Base-by-base conservation (phyloP, 2,888 invertebrate genomes). In the Machimus rusticus region DNA sequence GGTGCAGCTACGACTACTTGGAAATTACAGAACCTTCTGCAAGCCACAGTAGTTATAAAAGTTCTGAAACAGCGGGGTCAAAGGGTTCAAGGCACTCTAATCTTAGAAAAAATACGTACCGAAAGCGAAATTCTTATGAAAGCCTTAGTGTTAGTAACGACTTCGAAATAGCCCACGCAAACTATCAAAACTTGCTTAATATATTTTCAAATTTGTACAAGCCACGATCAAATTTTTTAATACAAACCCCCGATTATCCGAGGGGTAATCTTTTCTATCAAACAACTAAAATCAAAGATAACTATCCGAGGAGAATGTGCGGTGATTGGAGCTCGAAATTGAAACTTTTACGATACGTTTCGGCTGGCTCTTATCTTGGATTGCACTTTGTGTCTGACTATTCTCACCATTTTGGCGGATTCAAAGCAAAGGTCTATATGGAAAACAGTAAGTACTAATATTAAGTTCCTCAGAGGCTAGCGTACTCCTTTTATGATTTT, bases 291-390 rank as follows among this genome's bases (percentile, higher is more conserved):
- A 87, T 66, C 51, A 86, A 89, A 19, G 90, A 90, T 4, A 88
- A 89, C 14, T 28, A 91, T 55, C 93, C 94, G 9, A 92, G 94
- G 5, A 93, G 95, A 0, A 93, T 95, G 8, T 97, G 97, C 91
- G 97, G 97, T 16, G 96, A 97, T 92, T 97, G 96, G 96, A 96
- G 95, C 90, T 94, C 95, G 39, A 95, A 95, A 90, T 93, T 97
- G 87, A 97, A 97, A 91, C 93, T 96, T 31, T 93, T 97, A 81
- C 94, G 95, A 43, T 93, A 96, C 93, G 94, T 95, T 87, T 95
- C 96, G 31, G 91, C 92, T 2, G 94, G 94, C 1, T 95, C 95
- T 82, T 93, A 93, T 88, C 92, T 97, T 87, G 93, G 94, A n/a
- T 91, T 97, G 84, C 94, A 94, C 86, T 97, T 97, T 92, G 94